Evolutionary conservation across 2,888 invertebrate genomes (phyloP), one percentile per base, ranked within the genome.

Genomic region (Fabriciana adippe): DNA sequence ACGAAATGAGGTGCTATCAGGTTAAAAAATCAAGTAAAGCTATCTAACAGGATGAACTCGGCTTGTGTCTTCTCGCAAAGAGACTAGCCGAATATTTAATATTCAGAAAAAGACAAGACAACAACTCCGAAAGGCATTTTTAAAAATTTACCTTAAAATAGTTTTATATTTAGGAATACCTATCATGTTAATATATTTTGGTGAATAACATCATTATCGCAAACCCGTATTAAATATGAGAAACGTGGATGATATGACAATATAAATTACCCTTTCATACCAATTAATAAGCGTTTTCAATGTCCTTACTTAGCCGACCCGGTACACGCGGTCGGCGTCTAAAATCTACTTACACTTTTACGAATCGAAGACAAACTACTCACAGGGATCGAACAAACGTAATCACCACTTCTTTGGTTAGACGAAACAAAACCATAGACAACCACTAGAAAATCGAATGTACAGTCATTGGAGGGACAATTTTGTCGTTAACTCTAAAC

Each of bases 181-280:
- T 90, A 88, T 86, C 81, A 89, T 85, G 87, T 88, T 89, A 89
- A 87, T 87, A 90, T 88, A 90, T 89, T 90, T 89, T 90, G 91
- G 91, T 92, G 91, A 92, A 87, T 88, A 92, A 91, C 92, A 91
- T 90, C 90, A 89, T 91, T 90, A 92, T 92, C 92, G 92, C 91
- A 90, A 92, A 92, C 92, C 92, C 92, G 92, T 92, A 92, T 91
- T 92, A 89, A 88, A 90, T 90, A 92, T 92, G 92, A 92, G 92
- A 92, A 89, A 92, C 86, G 90, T 92, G 92, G 92, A 92, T 92
- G 92, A 92, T 92, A 92, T 92, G 92, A 92, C 92, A 91, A 91
- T 92, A 92, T 92, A 92, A 92, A 92, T 92, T 92, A 92, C 92
- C 92, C 92, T 92, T 92, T 92, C 92, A 92, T 92, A 92, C 92